Conservation (phyloP, 2,797 vertebrate species). For the Phyllotis vaccarum region DNA sequence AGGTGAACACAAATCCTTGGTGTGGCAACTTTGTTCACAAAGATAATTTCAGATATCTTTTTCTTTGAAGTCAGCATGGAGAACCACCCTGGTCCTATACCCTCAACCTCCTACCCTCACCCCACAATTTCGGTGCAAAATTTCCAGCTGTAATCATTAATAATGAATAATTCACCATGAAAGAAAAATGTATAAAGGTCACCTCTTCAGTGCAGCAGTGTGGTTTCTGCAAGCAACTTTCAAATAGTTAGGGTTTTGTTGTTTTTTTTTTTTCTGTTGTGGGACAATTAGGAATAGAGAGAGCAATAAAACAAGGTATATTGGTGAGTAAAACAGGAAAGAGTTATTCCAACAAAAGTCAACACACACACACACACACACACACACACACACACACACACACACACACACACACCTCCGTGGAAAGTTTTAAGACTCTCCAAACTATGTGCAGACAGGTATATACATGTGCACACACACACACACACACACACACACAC, state of each 20-base stretch:
- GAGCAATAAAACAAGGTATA: neutral
- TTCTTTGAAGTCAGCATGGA: slow-evolving; percentile 69
- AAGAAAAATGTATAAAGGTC: slow-evolving; percentile 39
- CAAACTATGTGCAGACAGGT: neutral
- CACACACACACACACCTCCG: neutral
- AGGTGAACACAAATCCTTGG: slow-evolving; percentile 53
- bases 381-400: no score
- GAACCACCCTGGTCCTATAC: neutral
- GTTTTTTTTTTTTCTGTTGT: neutral
- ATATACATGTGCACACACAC: no score
- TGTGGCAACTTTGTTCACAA: slow-evolving; percentile 70
- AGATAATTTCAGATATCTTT: slow-evolving; percentile 67
- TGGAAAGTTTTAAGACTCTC: neutral
- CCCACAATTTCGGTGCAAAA: neutral
- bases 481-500: neutral
- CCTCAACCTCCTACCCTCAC: neutral
- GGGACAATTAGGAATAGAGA: neutral
- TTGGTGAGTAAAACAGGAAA: neutral
- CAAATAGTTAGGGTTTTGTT: neutral
- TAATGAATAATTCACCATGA: slow-evolving; percentile 1
- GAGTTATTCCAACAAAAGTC: neutral
- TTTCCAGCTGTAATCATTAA: neutral
- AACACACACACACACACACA: no score
- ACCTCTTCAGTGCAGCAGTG: neutral
- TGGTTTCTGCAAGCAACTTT: slow-evolving; percentile 25